Base-by-base conservation (phyloP, 1,140 invertebrate species). In the Phthorimaea operculella region DNA sequence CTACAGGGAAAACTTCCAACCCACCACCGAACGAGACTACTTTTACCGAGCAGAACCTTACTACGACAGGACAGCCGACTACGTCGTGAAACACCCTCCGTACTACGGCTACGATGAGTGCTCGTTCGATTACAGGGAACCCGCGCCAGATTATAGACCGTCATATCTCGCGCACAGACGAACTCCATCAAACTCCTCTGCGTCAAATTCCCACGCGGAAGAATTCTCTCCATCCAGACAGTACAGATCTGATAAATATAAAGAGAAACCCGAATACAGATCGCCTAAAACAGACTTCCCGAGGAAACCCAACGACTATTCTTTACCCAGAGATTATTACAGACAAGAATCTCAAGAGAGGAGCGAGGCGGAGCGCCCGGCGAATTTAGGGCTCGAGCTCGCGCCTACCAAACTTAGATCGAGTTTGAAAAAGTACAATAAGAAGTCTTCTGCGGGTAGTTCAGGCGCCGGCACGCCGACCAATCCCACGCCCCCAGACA, bases 401-500 rank as follows among this genome's bases (percentile, higher is more conserved):
- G 68, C 73, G 56, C 87, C 88, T 3, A 88, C 90, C 0, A 91
- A 90, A 61, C 67, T 93, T n/a, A 81, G 92, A 0, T 93, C 92
- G 0, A 93, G 91, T 68, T 73, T 94, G n/a, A 92, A 93, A 67
- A 88, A 91, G 62, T 90, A 91, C 57, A 90, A 90, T 68, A 87
- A 88, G 64, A 88, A 88, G 51, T 70, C 68, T 7, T 64, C 62
- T 33, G 72, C 64, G 0, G 89, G 88, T 42, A 89, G 90, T 55
- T 91, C 90, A 0, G 88, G 89, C 0, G 90, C 88, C 0, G 89
- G 89, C n/a, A 94, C 93, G 0, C 93, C 93, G 21, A 94, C 93
- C 1, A 94, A 94, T 83, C 91, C 92, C 1, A 95, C 94, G 1
- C 93, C 94, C 0, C 93, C 93, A 0, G 94, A 95, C 62, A 94